These are phyloP conservation scores for Augochlora pura DNA, from an alignment of 1,140 invertebrate species.

Conservation along the genomic window DNA sequence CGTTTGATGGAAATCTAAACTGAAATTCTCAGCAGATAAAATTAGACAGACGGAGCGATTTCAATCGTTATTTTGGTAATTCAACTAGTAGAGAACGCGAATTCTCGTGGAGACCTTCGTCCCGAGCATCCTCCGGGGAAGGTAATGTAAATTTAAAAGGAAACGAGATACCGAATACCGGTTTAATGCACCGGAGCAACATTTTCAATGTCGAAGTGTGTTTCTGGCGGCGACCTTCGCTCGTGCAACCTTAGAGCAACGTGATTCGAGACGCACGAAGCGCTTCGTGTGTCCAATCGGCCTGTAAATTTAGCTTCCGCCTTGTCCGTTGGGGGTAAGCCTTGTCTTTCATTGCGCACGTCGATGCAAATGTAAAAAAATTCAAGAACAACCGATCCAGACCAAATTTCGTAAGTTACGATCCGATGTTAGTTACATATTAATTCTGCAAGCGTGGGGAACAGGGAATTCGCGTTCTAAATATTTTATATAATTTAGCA, in stretches of 20 bases:
- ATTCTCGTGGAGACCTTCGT: constrained; percentile 5
- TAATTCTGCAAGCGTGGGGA: too few species aligned
- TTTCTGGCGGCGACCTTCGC: constrained; percentile 27
- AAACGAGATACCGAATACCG: constrained; percentile 21
- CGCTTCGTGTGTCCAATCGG: not conserved
- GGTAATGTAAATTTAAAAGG: constrained; percentile 26
- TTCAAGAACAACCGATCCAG: too few species aligned
- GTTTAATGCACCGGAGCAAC: constrained; percentile 24
- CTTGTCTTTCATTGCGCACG: not conserved
- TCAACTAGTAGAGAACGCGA: not conserved
- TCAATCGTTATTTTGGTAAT: constrained; percentile 36
- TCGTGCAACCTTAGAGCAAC: constrained; percentile 32
- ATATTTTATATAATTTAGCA: too few species aligned
- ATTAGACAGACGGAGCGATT: constrained; percentile 15
- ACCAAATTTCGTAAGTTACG: too few species aligned
- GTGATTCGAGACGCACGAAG: constrained; percentile 2
- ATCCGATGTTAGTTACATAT: too few species aligned
- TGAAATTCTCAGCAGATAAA: constrained; percentile 13
- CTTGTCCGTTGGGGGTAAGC: not conserved
- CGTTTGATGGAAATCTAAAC: not conserved
- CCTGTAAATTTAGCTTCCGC: constrained; percentile 7
- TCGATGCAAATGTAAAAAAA: not conserved
- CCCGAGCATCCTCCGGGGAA: not conserved
- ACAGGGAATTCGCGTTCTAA: too few species aligned
- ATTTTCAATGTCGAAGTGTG: constrained; percentile 36